Conservation (phyloP, 2,888 invertebrate species). For the Drosophila aldrichi region DNA sequence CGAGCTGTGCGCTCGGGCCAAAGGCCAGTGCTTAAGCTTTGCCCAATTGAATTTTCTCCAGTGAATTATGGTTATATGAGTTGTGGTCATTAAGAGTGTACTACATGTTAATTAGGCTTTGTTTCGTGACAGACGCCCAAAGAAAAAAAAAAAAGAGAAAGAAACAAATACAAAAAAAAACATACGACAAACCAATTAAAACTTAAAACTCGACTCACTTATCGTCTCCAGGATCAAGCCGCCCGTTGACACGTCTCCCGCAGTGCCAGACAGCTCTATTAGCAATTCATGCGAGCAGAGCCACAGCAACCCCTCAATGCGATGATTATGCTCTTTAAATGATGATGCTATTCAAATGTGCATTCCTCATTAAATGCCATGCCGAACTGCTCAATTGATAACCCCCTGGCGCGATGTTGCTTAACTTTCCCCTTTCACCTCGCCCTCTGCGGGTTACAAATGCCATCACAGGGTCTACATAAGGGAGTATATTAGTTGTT, state of each 20-base stretch:
- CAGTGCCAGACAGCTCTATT: conserved; percentile 69
- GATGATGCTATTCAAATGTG: conserved; percentile 62
- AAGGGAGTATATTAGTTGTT: background rate
- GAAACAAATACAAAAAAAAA: conserved; percentile 6
- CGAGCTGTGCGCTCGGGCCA: conserved; percentile 2
- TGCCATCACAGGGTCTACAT: background rate
- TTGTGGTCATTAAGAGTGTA: conserved; percentile 38
- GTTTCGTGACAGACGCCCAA: conserved; percentile 12
- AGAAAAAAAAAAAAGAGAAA: background rate
- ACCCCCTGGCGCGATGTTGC: background rate
- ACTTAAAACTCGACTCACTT: conserved; percentile 52
- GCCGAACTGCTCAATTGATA: conserved; percentile 56
- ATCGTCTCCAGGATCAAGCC: conserved; percentile 63
- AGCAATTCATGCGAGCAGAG: conserved; percentile 10
- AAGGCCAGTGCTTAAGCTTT: conserved; percentile 43
- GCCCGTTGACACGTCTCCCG: conserved; percentile 39
- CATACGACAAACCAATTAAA: conserved; percentile 54
- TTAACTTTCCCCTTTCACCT: background rate
- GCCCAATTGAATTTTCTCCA: conserved; percentile 73
- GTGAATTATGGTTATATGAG: conserved; percentile 64
- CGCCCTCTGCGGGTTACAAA: background rate
- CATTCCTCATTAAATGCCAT: conserved; percentile 30
- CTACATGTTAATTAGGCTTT: conserved; percentile 46
- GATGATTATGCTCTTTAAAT: conserved; percentile 40
- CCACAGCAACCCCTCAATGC: conserved; percentile 36